Conservation (phyloP, 2,113 vertebrate genomes). For the Proterorhinus semilunaris region DNA sequence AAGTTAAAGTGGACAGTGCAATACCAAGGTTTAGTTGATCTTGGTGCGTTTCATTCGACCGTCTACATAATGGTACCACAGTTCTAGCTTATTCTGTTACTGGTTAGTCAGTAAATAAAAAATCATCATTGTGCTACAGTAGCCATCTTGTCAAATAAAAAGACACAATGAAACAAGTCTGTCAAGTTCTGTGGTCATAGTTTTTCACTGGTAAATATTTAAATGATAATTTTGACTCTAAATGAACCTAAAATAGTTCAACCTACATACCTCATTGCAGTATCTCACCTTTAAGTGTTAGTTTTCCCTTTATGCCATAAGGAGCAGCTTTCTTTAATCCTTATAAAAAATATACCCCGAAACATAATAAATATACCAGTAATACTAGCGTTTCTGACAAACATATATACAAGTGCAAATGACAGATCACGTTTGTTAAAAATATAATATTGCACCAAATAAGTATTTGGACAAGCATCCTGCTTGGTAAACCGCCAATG, state of each 20-base stretch:
- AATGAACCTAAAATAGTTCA: neutral
- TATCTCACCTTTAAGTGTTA: conserved; percentile 7
- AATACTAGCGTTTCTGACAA: conserved; percentile 12
- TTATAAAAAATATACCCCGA: conserved; percentile 27
- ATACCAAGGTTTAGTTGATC: conserved; percentile 51
- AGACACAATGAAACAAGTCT: neutral
- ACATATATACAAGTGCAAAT: conserved; percentile 43
- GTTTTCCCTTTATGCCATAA: conserved; percentile 24
- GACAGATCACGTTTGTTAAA: conserved; percentile 22
- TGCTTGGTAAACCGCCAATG: conserved; percentile 26
- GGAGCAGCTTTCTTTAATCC: conserved; percentile 25
- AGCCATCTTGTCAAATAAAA: neutral
- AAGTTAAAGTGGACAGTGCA: conserved; percentile 76
- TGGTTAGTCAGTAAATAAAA: conserved; percentile 46
- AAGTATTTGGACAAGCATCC: conserved; percentile 60
- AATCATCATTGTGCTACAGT: conserved; percentile 3
- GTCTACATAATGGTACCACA: conserved; percentile 31
- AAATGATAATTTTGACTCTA: neutral
- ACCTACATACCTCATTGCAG: neutral
- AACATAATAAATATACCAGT: conserved; percentile 14
- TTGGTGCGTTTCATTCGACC: conserved; percentile 14
- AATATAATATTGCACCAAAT: conserved; percentile 65
- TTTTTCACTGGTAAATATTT: neutral
- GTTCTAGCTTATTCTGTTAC: conserved; percentile 52
- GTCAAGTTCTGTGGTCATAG: neutral